Conservation (phyloP, 2,113 vertebrate genomes). For the Hippolais icterina region DNA sequence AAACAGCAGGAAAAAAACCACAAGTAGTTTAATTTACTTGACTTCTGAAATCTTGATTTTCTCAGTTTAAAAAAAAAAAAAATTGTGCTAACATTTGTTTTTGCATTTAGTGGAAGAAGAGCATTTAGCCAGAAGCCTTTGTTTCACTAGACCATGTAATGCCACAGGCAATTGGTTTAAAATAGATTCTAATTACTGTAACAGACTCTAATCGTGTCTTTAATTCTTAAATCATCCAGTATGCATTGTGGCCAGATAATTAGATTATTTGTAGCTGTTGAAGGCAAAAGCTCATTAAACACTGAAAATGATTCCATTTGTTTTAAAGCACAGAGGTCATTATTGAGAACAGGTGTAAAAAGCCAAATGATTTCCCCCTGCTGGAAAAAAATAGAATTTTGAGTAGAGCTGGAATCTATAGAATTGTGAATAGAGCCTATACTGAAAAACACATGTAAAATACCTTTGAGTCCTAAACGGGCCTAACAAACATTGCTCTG, state of each 20-base stretch:
- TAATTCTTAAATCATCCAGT: conserved; percentile 60
- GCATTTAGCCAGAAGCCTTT: conserved; percentile 4
- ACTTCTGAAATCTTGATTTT: not conserved
- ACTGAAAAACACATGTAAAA: not conserved
- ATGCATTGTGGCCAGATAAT: conserved; percentile 24
- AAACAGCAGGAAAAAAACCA: not conserved
- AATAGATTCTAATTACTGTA: conserved; percentile 59
- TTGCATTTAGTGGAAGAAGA: not conserved
- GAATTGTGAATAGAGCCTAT: not conserved
- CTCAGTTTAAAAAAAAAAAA: not conserved
- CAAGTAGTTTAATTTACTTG: not conserved
- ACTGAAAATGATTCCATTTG: conserved; percentile 28
- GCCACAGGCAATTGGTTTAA: conserved; percentile 56
- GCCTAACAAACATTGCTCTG: not conserved
- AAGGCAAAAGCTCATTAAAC: conserved; percentile 47
- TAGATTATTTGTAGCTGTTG: conserved; percentile 57
- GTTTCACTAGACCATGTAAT: conserved; percentile 24
- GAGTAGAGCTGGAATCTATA: not conserved
- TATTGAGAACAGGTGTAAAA: conserved; percentile 27
- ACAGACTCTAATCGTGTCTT: conserved; percentile 53
- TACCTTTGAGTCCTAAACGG: not conserved
- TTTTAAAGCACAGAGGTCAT: conserved; percentile 27
- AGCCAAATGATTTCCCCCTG: not conserved
- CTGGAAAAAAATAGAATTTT: not conserved
- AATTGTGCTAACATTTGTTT: not conserved